Conservation (phyloP, 2,797 vertebrate genomes). For the Synaphobranchus kaupii region DNA sequence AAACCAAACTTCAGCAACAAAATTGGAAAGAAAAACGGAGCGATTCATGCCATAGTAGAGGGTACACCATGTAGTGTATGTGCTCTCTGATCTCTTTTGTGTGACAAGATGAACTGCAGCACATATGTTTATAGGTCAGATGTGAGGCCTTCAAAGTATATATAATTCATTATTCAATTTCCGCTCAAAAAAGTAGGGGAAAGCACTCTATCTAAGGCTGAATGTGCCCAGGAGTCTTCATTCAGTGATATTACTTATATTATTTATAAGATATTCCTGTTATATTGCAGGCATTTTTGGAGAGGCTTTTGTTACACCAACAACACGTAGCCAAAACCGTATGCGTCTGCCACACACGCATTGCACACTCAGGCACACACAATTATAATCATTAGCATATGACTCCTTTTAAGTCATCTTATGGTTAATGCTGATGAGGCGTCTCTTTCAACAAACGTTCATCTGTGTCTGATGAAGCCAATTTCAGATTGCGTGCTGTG, state of each 20-base stretch:
- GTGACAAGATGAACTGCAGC: background rate
- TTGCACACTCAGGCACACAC: background rate
- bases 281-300: background rate
- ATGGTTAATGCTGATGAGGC: constrained; percentile 10
- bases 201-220: background rate
- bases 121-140: background rate
- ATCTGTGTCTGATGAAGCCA: constrained; percentile 15
- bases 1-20: background rate
- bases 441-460: background rate
- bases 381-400: constrained; percentile 19
- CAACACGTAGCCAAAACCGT: background rate
- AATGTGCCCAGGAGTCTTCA: background rate
- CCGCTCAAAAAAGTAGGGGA: background rate
- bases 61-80: background rate
- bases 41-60: background rate
- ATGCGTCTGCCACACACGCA: background rate
- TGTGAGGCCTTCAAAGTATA: background rate
- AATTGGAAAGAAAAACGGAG: background rate
- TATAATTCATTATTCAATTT: background rate
- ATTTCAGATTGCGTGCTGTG: constrained; percentile 24
- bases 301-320: background rate
- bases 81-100: background rate
- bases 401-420: background rate
- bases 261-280: background rate
- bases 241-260: background rate